phyloP scores from a whole-genome alignment of 2,888 invertebrate species.

The Exephanes ischioxanthus region DNA sequence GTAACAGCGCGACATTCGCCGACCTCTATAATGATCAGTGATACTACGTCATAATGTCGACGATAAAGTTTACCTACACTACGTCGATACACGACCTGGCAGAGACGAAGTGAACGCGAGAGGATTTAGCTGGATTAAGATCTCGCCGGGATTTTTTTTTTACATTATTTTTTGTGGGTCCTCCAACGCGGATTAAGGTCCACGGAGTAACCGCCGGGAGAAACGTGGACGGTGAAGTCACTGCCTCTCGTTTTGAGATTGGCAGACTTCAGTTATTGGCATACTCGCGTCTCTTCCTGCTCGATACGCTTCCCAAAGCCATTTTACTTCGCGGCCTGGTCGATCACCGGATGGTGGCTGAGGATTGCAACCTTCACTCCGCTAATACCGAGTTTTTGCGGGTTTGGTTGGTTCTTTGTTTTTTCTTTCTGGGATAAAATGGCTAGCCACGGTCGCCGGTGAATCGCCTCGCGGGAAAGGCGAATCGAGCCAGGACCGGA shows the following conservation, averaged over 20 bases:
- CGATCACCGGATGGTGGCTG: constrained; percentile 7
- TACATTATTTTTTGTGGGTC: constrained; percentile 25
- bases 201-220: constrained; percentile 35
- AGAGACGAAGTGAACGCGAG: constrained; percentile 6
- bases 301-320: background rate
- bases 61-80: constrained; percentile 42
- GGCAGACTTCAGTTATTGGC: constrained; percentile 14
- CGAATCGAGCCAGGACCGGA: background rate
- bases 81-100: constrained; percentile 39
- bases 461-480: background rate
- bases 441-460: background rate
- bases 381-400: constrained; percentile 1
- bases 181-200: constrained; percentile 47
- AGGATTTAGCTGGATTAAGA: constrained; percentile 46
- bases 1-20: too few relatives aligned
- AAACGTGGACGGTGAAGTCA: constrained; percentile 11
- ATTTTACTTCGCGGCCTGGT: background rate
- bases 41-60: background rate
- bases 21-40: background rate
- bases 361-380: background rate
- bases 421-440: background rate
- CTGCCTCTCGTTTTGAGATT: background rate
- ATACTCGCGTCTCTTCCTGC: background rate
- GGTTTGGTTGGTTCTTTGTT: background rate
- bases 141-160: constrained; percentile 12